These are phyloP conservation scores for Macrotus californicus DNA, from an alignment of 2,113 vertebrate genomes.

Conservation along the genomic window DNA sequence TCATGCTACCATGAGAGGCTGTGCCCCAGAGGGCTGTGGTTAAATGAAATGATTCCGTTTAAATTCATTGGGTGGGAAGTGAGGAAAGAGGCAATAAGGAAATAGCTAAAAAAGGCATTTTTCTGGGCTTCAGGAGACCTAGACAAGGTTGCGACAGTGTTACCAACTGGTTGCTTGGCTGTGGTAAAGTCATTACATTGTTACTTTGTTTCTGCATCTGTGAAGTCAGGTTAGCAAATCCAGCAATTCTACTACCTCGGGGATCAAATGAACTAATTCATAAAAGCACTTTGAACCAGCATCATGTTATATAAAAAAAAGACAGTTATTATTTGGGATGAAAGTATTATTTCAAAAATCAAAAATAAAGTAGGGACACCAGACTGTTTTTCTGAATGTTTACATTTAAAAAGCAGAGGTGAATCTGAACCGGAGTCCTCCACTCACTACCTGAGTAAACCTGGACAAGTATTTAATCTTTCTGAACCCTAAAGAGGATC, in stretches of 20 bases:
- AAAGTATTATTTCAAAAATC: neutral
- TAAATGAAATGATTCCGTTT: neutral
- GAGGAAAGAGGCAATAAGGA: neutral
- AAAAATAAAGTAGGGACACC: neutral
- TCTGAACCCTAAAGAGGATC: neutral
- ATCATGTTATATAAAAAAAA: neutral
- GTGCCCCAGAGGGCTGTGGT: neutral
- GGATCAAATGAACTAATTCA: neutral
- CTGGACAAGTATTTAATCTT: neutral
- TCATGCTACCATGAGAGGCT: neutral
- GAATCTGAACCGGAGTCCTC: neutral
- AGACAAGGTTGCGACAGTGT: neutral
- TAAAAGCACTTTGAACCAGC: neutral
- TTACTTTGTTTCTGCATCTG: neutral
- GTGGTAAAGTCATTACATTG: neutral
- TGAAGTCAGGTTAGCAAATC: slow-evolving; percentile 6
- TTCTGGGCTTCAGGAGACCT: neutral
- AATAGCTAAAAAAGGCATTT: neutral
- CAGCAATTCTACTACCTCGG: neutral
- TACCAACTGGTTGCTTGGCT: neutral
- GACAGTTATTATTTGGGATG: neutral
- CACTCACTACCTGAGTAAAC: neutral
- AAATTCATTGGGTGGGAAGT: neutral
- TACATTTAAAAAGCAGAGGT: neutral
- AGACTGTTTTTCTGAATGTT: neutral